Evolutionary conservation across 2,888 invertebrate species (phyloP).

Genomic region (Erebia palarica): DNA sequence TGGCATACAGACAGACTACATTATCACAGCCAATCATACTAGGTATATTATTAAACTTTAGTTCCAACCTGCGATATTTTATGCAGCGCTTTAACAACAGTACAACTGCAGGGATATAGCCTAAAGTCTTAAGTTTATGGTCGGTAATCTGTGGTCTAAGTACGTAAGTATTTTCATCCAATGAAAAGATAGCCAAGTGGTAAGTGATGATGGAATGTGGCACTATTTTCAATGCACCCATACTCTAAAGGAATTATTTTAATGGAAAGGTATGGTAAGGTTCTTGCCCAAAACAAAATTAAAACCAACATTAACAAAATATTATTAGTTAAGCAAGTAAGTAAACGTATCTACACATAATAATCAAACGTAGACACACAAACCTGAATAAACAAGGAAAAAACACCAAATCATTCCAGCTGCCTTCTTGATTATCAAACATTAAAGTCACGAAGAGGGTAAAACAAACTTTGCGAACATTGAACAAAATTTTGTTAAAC

Average conservation of each 20-base stretch:
- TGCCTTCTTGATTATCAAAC: slow-evolving; percentile 57
- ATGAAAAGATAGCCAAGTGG: background rate
- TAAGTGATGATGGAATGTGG: background rate
- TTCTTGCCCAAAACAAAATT: background rate
- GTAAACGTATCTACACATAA: slow-evolving; percentile 13
- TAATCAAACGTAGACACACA: slow-evolving; percentile 42
- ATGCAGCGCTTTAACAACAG: no score
- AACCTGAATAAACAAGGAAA: slow-evolving; percentile 67
- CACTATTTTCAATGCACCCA: background rate
- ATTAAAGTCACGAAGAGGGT: slow-evolving; percentile 55
- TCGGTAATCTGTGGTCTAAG: no score
- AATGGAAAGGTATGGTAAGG: no score
- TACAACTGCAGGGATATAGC: no score
- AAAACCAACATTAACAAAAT: background rate
- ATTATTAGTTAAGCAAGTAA: background rate
- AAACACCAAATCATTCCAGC: slow-evolving; percentile 71
- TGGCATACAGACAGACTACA: no score
- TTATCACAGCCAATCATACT: no score
- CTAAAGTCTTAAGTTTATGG: no score
- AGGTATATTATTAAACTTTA: no score
- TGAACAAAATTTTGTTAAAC: slow-evolving; percentile 63
- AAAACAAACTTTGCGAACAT: slow-evolving; percentile 66
- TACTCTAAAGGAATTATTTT: no score
- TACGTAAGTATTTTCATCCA: background rate
- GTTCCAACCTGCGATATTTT: no score